A percentile compares a stretch with the other conserved stretches of the same genome.
These are phyloP conservation scores for Antheraea yamamai DNA, from an alignment of 2,888 invertebrate genomes.

Conservation along the genomic window DNA sequence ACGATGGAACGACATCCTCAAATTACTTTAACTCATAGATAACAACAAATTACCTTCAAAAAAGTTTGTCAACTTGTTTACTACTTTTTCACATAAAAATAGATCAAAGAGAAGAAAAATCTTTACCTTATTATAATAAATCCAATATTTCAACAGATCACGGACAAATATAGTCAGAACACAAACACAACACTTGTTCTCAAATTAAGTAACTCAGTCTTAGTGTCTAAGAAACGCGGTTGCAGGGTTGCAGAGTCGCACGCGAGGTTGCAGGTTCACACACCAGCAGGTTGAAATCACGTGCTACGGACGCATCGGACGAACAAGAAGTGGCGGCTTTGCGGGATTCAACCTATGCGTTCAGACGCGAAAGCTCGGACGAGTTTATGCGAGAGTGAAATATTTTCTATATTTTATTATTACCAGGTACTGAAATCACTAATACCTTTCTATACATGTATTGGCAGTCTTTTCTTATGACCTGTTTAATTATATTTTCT, in stretches of 20 bases:
- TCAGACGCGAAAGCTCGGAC: slow-evolving; percentile 13
- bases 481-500: no score
- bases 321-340: not conserved
- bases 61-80: not conserved
- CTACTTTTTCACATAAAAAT: not conserved
- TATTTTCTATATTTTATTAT: not conserved
- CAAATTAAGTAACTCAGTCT: not conserved
- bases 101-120: not conserved
- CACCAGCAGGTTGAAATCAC: not conserved
- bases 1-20: not conserved
- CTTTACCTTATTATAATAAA: slow-evolving; percentile 11
- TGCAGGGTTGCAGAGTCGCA: not conserved
- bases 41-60: not conserved
- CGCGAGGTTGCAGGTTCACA: not conserved
- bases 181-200: slow-evolving; percentile 13
- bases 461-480: no score
- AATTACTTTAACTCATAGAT: not conserved
- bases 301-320: slow-evolving; percentile 1
- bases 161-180: not conserved
- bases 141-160: slow-evolving; percentile 1
- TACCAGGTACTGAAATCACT: no score
- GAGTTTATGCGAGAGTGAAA: slow-evolving; percentile 5
- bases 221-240: not conserved
- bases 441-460: no score
- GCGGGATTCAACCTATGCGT: not conserved